Evolutionary conservation across 2,888 invertebrate genomes (phyloP).

Genomic region (Hydrotaea diabolus): DNA sequence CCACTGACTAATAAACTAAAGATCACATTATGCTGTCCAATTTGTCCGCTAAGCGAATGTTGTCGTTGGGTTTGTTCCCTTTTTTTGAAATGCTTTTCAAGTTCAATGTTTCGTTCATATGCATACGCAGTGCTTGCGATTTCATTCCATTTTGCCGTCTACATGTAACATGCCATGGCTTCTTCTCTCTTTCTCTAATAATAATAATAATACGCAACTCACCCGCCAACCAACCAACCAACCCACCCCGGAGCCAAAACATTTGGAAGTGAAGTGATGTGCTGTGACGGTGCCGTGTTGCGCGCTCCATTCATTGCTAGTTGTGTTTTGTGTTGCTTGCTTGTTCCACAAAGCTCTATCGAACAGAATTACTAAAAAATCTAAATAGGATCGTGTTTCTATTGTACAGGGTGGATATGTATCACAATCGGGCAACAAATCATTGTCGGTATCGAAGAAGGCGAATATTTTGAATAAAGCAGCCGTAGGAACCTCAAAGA

Average conservation of each 20-base stretch:
- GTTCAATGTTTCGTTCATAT: not conserved
- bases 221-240: conserved; percentile 1
- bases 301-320: conserved; percentile 75
- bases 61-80: not conserved
- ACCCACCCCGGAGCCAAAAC: conserved; percentile 1
- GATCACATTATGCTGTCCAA: not conserved
- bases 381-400: conserved; percentile 85
- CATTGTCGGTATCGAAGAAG: conserved; percentile 89
- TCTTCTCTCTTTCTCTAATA: not conserved
- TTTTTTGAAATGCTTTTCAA: not conserved
- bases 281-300: conserved; percentile 73
- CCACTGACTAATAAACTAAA: conserved; percentile 38
- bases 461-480: conserved; percentile 90
- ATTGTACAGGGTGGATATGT: conserved; percentile 86
- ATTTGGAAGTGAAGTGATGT: conserved; percentile 11
- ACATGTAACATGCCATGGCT: not conserved
- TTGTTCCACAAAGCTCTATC: conserved; percentile 66
- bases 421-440: conserved; percentile 81
- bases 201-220: conserved; percentile 7
- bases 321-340: conserved; percentile 67
- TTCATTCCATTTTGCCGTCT: not conserved
- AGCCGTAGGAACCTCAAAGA: conserved; percentile 81
- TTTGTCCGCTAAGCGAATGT: not conserved
- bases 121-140: not conserved
- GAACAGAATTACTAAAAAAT: conserved; percentile 79